Conservation (phyloP, 2,888 invertebrate species). For the Polymixis lichenea region DNA sequence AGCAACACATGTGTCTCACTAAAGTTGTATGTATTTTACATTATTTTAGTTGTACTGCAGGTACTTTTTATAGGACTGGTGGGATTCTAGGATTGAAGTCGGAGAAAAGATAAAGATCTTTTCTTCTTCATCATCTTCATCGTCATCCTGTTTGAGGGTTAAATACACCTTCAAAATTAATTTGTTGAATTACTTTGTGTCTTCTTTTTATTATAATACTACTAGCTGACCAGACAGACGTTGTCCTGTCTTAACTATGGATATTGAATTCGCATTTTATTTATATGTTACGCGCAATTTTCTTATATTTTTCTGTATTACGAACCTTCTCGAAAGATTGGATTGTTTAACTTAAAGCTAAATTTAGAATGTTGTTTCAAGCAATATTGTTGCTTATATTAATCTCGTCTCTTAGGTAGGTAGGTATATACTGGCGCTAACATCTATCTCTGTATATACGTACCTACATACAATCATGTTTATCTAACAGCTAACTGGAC, state of each 20-base stretch:
- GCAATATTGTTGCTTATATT: background rate
- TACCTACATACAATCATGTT: slow-evolving; percentile 30
- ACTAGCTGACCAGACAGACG: no score
- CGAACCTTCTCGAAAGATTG: no score
- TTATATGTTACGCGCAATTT: no score
- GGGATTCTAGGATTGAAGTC: background rate
- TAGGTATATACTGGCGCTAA: background rate
- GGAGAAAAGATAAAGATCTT: background rate
- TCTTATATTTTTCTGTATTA: no score
- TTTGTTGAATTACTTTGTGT: background rate
- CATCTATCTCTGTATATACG: background rate
- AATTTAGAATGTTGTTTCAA: background rate
- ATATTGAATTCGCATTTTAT: no score
- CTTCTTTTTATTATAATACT: background rate
- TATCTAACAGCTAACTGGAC: slow-evolving; percentile 25
- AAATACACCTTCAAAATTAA: background rate
- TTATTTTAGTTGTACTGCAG: no score
- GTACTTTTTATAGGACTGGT: slow-evolving; percentile 1
- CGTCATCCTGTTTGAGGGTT: background rate
- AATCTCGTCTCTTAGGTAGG: background rate
- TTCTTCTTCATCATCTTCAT: no score
- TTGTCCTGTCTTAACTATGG: no score
- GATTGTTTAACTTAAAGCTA: background rate
- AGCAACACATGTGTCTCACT: background rate
- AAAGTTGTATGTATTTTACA: background rate